Evolutionary conservation across 2,888 invertebrate genomes (phyloP), one percentile per base, ranked within the genome.

Genomic region (Stictocephala bisonia): DNA sequence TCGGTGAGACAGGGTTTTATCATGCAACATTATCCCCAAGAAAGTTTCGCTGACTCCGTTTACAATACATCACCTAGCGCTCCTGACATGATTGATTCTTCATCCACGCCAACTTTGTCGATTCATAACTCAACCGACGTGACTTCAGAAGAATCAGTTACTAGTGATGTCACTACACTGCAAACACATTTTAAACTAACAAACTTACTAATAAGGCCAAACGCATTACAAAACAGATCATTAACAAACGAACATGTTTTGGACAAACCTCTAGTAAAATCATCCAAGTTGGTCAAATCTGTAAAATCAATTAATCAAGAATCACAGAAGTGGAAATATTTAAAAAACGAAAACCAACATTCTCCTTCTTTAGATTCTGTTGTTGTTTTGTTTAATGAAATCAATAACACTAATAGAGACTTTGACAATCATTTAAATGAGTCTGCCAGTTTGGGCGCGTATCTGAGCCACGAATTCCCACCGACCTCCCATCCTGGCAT

Each of bases 401-500:
- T 35, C 6, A 40, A 60, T 2, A 27, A 18, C 35, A 58, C 7
- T 15, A 6, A 29, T 1, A 29, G 15, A 11, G 31, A 18, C 1
- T 18, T 35, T 7, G 60, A 60, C 60, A 60, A 60, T 60, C 60
- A 60, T 22, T 2, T 60, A 13, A 60, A 60, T 24, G 60, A 60
- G 9, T 60, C 60, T 3, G 35, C 35, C 7, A 60, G 60, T 35
- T 35, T 24, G 20, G 53, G 53, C 48, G 69, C 53, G 15, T 69
- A 40, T 26, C 15, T 40, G 1, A 40, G 40, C 3, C 40, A 40
- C 40, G 40, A 53, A 20, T 40, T 26, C 4, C 15, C 40, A 1
- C 3, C 67, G 18, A 9, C 40, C 40, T 53, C 69, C 3, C 69
- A 69, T 29, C 69, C 69, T 15, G 69, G 69, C 9, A 69, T 69